Evolutionary conservation across 2,888 invertebrate genomes (phyloP).

Genomic region (Pandemis heparana): DNA sequence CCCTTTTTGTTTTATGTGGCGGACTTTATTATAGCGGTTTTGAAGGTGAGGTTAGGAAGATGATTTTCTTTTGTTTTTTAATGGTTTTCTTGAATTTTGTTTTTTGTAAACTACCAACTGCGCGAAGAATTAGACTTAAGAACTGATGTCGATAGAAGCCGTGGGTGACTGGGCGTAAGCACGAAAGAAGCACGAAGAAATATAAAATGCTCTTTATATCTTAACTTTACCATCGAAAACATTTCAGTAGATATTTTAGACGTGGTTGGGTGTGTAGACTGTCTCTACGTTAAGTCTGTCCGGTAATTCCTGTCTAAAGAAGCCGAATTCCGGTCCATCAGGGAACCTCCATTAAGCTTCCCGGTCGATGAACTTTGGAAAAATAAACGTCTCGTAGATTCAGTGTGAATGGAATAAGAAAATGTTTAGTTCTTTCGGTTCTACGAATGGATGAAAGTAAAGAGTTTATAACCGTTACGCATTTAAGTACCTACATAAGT

Average conservation of each 20-base stretch:
- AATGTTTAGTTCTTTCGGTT: neutral
- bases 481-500: no score
- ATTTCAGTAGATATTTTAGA: neutral
- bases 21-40: conserved; percentile 34
- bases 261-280: neutral
- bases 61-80: conserved; percentile 3
- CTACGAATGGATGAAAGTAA: no score
- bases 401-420: neutral
- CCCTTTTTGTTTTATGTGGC: conserved; percentile 32
- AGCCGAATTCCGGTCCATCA: conserved; percentile 18
- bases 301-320: conserved; percentile 20
- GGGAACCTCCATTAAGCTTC: conserved; percentile 1
- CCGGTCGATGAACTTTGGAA: conserved; percentile 9
- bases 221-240: no score
- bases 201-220: no score
- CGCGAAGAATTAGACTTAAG: no score
- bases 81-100: neutral
- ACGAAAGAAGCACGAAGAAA: no score
- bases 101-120: no score
- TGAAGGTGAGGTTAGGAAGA: neutral
- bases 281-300: neutral
- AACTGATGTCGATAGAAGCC: no score
- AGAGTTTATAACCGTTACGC: no score
- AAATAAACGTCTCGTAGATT: neutral
- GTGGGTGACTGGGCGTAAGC: no score